phyloP scores from a whole-genome alignment of 2,113 vertebrate species.

The Nanorana parkeri region DNA sequence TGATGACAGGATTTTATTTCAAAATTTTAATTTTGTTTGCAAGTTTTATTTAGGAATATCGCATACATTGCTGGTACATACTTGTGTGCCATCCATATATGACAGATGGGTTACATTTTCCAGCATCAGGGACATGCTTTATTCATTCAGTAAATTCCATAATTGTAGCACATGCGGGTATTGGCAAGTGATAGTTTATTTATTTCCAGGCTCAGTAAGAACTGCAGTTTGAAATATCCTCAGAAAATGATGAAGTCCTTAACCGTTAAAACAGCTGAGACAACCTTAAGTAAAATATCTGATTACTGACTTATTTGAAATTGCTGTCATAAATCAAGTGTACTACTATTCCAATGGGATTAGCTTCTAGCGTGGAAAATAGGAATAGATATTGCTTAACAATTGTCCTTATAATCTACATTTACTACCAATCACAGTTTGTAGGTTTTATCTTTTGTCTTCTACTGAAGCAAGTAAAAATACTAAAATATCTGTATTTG shows the following conservation, averaged over 20 bases:
- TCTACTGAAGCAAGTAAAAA: background rate
- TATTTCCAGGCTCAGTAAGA: constrained; percentile 24
- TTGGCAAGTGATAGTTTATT: constrained; percentile 40
- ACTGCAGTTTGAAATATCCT: constrained; percentile 21
- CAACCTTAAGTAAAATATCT: constrained; percentile 55
- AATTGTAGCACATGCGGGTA: background rate
- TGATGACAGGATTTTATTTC: too few relatives aligned
- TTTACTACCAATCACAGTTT: constrained; percentile 17
- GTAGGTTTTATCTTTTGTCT: background rate
- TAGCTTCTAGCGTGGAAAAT: constrained; percentile 8
- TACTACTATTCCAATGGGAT: constrained; percentile 31
- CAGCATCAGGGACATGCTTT: background rate
- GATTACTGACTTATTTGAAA: constrained; percentile 50
- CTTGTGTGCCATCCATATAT: background rate
- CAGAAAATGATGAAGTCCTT: constrained; percentile 41
- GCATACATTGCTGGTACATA: too few relatives aligned
- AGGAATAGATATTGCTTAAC: constrained; percentile 29
- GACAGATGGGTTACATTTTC: background rate
- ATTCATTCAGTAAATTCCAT: constrained; percentile 29
- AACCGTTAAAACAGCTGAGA: constrained; percentile 50
- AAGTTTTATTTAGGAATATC: too few relatives aligned
- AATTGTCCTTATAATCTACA: constrained; percentile 20
- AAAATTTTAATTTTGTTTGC: too few relatives aligned
- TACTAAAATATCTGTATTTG: background rate
- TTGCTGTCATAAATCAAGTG: constrained; percentile 53